Percentiles rank a stretch among this genome's conserved stretches.
Conservation (phyloP, 2,797 vertebrate species). For the Centropyge bicolor region DNA sequence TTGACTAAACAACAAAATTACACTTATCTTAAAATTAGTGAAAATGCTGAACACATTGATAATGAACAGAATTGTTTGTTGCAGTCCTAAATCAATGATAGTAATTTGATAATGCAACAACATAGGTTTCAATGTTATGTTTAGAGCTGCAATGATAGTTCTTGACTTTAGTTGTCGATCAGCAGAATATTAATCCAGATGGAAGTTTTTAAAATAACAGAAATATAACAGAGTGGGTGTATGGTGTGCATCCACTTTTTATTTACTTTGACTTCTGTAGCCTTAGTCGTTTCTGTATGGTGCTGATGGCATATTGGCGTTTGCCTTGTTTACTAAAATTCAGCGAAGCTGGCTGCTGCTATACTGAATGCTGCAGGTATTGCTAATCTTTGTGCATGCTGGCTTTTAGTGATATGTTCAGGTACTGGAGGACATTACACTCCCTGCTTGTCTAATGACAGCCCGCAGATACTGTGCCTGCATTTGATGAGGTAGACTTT, state of each 20-base stretch:
- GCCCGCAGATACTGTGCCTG: slow-evolving; percentile 39
- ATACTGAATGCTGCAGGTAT: slow-evolving; percentile 19
- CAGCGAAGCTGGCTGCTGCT: slow-evolving; percentile 13
- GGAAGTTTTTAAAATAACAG: background rate
- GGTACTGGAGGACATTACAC: slow-evolving; percentile 20
- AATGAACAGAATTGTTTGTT: background rate
- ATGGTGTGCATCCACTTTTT: background rate
- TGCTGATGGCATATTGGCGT: slow-evolving; percentile 32
- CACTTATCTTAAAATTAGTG: too few species aligned
- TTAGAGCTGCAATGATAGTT: too few species aligned
- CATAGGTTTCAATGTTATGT: background rate
- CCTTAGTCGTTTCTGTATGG: background rate
- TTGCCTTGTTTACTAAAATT: slow-evolving; percentile 42
- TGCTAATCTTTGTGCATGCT: slow-evolving; percentile 29
- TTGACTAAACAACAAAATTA: too few species aligned
- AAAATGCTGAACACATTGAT: background rate
- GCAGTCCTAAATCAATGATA: background rate
- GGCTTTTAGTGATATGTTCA: slow-evolving; percentile 41
- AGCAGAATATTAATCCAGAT: background rate
- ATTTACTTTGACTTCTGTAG: slow-evolving; percentile 3
- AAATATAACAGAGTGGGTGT: background rate
- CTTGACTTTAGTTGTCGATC: background rate
- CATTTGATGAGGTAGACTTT: background rate
- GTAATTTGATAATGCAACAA: background rate
- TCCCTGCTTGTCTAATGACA: slow-evolving; percentile 33